phyloP scores from a whole-genome alignment of 2,113 vertebrate species.

The Ploceus nigricollis region DNA sequence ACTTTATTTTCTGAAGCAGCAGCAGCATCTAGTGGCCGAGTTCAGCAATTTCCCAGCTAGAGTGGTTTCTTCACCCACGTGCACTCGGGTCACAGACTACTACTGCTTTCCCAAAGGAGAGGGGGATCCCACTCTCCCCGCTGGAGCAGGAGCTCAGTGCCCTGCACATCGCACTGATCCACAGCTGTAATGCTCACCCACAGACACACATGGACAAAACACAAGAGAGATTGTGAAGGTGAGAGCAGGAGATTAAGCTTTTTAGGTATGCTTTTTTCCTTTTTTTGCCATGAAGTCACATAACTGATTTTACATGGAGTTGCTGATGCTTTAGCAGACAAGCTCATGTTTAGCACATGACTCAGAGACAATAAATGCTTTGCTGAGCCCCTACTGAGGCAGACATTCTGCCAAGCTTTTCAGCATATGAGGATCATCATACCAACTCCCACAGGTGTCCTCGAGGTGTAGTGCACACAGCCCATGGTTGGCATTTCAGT shows the following conservation, averaged over 20 bases:
- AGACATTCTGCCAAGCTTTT: neutral
- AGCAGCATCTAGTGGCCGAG: conserved; percentile 50
- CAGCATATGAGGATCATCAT: conserved; percentile 4
- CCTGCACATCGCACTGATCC: neutral
- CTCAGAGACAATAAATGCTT: neutral
- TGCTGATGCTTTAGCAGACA: neutral
- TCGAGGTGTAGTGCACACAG: conserved; percentile 88
- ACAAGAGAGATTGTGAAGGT: neutral
- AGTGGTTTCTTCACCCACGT: accelerated
- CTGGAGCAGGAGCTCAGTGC: neutral
- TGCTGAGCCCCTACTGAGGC: neutral
- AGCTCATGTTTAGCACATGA: neutral
- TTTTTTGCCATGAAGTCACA: neutral
- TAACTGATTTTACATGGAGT: neutral
- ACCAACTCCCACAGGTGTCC: conserved; percentile 90
- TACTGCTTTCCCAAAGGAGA: neutral
- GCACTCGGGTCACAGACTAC: neutral
- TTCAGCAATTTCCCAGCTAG: neutral
- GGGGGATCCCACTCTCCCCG: accelerated
- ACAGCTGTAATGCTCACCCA: neutral
- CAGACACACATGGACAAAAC: neutral
- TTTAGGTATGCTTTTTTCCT: neutral
- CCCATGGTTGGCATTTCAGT: conserved; percentile 81
- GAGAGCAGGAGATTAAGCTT: neutral
- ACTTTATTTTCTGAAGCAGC: neutral